phyloP scores from a whole-genome alignment of 2,113 vertebrate genomes.

The Aspidoscelis tigris region DNA sequence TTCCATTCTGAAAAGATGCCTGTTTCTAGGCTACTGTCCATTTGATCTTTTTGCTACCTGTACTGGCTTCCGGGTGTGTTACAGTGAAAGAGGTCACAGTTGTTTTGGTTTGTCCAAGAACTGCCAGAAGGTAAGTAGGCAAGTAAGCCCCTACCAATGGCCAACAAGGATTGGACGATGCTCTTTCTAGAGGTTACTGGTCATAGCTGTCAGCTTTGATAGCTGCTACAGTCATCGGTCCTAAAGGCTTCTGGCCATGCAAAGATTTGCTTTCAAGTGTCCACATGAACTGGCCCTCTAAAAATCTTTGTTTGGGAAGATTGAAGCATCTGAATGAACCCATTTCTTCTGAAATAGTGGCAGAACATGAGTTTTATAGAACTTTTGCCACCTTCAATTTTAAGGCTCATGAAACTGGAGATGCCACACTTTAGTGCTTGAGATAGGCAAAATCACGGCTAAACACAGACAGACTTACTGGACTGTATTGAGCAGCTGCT shows the following conservation, averaged over 20 bases:
- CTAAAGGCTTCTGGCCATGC: neutral
- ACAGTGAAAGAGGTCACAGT: neutral
- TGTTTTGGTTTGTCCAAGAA: neutral
- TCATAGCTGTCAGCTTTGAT: neutral
- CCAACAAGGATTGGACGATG: neutral
- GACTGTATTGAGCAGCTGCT: neutral
- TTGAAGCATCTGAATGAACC: neutral
- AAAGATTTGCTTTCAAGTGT: neutral
- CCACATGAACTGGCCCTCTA: neutral
- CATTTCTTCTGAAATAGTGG: neutral
- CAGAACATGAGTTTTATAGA: neutral
- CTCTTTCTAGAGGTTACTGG: neutral
- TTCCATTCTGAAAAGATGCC: neutral
- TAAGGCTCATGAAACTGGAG: neutral
- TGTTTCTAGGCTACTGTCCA: neutral
- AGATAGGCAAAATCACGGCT: neutral
- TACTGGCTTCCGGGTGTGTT: neutral
- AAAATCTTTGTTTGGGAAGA: too few species aligned
- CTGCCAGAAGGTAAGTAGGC: neutral
- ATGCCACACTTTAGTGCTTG: neutral
- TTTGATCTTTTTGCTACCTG: neutral
- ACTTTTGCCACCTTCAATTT: too few species aligned
- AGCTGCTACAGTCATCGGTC: neutral
- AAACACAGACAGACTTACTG: neutral
- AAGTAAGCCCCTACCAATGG: neutral